These are phyloP conservation scores for Pheosia gnoma DNA, from an alignment of 2,888 invertebrate species.

Conservation along the genomic window DNA sequence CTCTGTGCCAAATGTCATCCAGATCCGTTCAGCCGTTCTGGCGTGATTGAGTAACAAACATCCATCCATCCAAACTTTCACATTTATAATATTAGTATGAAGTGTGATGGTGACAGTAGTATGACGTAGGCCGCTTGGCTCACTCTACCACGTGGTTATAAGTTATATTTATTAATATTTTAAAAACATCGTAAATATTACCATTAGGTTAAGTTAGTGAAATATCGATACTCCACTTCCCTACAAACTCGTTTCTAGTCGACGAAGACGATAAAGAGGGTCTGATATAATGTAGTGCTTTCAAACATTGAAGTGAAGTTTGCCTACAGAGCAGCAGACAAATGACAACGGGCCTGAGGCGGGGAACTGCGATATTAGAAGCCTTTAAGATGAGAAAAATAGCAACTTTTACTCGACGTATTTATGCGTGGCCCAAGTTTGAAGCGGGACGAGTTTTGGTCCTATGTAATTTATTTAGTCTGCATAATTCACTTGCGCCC, in stretches of 20 bases:
- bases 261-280: conserved; percentile 70
- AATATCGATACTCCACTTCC: conserved; percentile 36
- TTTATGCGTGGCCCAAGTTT: conserved; percentile 45
- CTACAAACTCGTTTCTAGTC: conserved; percentile 28
- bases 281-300: conserved; percentile 80
- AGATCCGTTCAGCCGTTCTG: too few species aligned
- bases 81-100: too few species aligned
- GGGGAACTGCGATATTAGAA: conserved; percentile 76
- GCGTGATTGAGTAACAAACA: too few species aligned
- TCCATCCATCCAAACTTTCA: too few species aligned
- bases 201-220: background rate
- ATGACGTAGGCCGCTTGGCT: too few species aligned
- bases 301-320: conserved; percentile 80
- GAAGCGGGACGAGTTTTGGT: conserved; percentile 17
- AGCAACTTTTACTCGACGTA: conserved; percentile 76
- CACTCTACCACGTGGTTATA: too few species aligned
- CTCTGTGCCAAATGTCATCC: too few species aligned
- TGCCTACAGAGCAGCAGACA: conserved; percentile 77
- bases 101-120: too few species aligned
- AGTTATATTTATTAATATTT: too few species aligned
- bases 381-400: conserved; percentile 82
- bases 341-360: conserved; percentile 79
- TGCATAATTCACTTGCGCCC: too few species aligned
- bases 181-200: too few species aligned
- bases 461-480: too few species aligned